Base-by-base conservation (phyloP, 1,140 invertebrate genomes). In the Bactericera cockerelli region DNA sequence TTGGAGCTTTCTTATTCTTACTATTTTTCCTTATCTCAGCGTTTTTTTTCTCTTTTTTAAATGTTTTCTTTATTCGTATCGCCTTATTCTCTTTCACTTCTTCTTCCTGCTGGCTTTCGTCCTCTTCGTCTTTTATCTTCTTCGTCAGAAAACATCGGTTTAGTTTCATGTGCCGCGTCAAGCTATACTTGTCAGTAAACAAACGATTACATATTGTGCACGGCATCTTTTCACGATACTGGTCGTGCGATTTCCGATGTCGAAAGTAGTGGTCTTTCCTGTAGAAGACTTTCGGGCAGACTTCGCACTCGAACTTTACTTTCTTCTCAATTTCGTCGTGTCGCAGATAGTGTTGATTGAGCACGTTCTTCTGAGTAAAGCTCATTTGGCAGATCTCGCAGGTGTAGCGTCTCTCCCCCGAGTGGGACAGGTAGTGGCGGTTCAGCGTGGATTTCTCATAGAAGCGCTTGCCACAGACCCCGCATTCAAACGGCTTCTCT, bases 381-480 rank as follows among this genome's bases (percentile, higher is more conserved):
- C 54, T 60, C 28, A 56, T 24, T 14, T 24, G 36, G 58, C 60
- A 61, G 24, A 25, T 31, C 19, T 38, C 22, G 49, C 62, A 63
- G 14, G 61, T 55, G 25, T 58, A 61, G 3, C 59, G 59, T 31
- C 59, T 58, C 22, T 61, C 59, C 1, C 57, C 58, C 19, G 57
- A 56, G 55, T 62, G 61, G 59, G 53, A 54, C 24, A 38, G 62
- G 65, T 69, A 70, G 58, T 73, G 72, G 8, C 67, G 65, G 42
- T 74, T 74, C 1, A 76, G 58, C 0, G 71, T 71, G 0, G 71
- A 69, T 54, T 73, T 75, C 42, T 73, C 71, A 0, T 70, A 67
- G 63, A 73, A 77, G 56, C 69, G 71, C 49, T 72, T 69, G 10
- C 69, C 66, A 64, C 76, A 78, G 2, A 70, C 65, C 1, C 67